These are phyloP conservation scores for Paralichthys olivaceus DNA, from an alignment of 2,113 vertebrate species.

Conservation along the genomic window DNA sequence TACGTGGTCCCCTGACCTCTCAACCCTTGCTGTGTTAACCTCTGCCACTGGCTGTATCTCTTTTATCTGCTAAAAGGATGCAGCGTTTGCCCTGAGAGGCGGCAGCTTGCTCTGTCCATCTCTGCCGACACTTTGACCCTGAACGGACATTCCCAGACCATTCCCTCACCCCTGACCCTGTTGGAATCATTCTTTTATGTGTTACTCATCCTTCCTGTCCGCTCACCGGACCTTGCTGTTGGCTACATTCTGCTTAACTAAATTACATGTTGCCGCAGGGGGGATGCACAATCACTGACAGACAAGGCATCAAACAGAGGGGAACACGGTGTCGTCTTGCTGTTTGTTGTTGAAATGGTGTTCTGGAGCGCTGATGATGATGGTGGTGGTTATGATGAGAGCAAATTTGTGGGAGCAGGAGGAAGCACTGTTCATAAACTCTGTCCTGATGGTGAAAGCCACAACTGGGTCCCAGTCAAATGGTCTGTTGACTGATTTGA, in stretches of 20 bases:
- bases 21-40: constrained; percentile 72
- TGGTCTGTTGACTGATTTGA: constrained; percentile 49
- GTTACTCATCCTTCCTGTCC: constrained; percentile 45
- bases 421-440: constrained; percentile 45
- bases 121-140: constrained; percentile 58
- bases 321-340: not conserved
- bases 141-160: constrained; percentile 72
- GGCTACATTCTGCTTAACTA: constrained; percentile 65
- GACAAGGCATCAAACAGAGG: constrained; percentile 35
- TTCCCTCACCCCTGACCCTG: constrained; percentile 67
- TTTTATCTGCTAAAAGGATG: constrained; percentile 71
- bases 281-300: constrained; percentile 58
- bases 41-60: constrained; percentile 60
- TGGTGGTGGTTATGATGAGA: not conserved
- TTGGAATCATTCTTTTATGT: constrained; percentile 28
- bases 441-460: constrained; percentile 50
- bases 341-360: constrained; percentile 38
- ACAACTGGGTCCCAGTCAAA: constrained; percentile 36
- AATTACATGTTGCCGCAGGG: constrained; percentile 68
- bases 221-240: constrained; percentile 31
- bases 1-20: constrained; percentile 51
- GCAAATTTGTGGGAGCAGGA: constrained; percentile 22
- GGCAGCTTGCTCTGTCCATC: constrained; percentile 61
- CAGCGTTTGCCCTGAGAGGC: constrained; percentile 65
- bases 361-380: constrained; percentile 10